phyloP scores from a whole-genome alignment of 2,797 vertebrate genomes.

The Psittacula derbiana region DNA sequence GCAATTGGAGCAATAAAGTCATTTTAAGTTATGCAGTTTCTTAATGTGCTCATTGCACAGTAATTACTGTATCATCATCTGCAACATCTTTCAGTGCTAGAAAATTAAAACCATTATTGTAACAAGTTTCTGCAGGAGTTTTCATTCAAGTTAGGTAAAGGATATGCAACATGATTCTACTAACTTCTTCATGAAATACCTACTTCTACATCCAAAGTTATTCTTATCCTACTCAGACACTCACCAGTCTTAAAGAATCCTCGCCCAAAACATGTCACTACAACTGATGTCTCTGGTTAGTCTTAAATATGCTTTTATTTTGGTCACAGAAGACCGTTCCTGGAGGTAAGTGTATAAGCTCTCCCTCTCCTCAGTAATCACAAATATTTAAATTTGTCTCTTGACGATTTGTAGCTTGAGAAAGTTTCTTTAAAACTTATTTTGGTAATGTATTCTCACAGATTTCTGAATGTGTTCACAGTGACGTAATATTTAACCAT shows the following conservation, averaged over 20 bases:
- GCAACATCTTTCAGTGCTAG: not conserved
- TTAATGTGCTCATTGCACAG: not conserved
- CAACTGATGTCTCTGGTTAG: not conserved
- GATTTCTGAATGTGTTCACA: not conserved
- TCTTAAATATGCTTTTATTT: not conserved
- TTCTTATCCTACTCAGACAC: not conserved
- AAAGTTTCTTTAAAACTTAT: not conserved
- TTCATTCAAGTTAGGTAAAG: not conserved
- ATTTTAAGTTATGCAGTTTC: slow-evolving; percentile 28
- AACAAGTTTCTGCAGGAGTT: not conserved
- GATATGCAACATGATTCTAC: not conserved
- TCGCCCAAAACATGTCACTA: not conserved
- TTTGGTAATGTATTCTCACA: not conserved
- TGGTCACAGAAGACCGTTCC: not conserved
- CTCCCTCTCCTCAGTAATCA: not conserved
- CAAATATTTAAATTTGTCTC: not conserved
- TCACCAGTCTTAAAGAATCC: not conserved
- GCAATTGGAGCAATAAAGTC: slow-evolving; percentile 11
- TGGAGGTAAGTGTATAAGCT: not conserved
- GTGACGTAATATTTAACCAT: not conserved
- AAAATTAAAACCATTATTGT: slow-evolving; percentile 37
- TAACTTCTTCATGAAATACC: not conserved
- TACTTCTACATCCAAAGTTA: not conserved
- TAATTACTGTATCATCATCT: slow-evolving; percentile 53
- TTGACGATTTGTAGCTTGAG: not conserved